A percentile compares a stretch with the other conserved stretches of the same genome.
phyloP scores from a whole-genome alignment of 2,888 invertebrate genomes.

The Drosophila cyrtoloma region DNA sequence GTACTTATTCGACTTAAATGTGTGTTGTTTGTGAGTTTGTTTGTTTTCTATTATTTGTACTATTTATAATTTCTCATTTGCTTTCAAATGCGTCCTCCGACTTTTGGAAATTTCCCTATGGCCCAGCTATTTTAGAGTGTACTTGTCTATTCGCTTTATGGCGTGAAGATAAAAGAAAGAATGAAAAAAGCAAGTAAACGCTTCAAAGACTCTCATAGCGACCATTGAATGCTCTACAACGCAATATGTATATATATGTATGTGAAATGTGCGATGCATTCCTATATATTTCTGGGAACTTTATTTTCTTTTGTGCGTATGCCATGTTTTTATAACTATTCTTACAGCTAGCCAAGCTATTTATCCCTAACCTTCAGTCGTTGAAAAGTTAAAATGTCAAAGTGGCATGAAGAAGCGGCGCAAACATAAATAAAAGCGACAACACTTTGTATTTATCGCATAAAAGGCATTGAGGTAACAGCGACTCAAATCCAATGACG shows the following conservation, averaged over 20 bases:
- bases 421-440: slow-evolving; percentile 27
- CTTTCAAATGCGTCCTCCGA: slow-evolving; percentile 44
- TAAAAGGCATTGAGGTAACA: slow-evolving; percentile 59
- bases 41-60: slow-evolving; percentile 23
- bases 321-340: not conserved
- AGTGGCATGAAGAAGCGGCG: slow-evolving; percentile 1
- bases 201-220: not conserved
- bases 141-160: slow-evolving; percentile 42
- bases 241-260: not conserved
- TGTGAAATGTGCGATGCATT: not conserved
- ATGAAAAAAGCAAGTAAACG: slow-evolving; percentile 36
- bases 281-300: not conserved
- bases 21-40: slow-evolving; percentile 1
- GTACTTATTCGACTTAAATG: not conserved
- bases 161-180: slow-evolving; percentile 58
- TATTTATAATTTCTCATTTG: slow-evolving; percentile 56
- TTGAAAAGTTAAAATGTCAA: slow-evolving; percentile 29
- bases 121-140: slow-evolving; percentile 50
- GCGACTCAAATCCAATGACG: slow-evolving; percentile 22
- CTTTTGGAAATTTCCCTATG: slow-evolving; percentile 63
- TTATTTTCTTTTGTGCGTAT: not conserved
- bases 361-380: slow-evolving; percentile 17
- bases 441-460: slow-evolving; percentile 58
- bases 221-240: slow-evolving; percentile 25
- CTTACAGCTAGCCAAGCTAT: not conserved